Percentiles rank a stretch among this genome's conserved stretches.
Evolutionary conservation across 2,113 vertebrate species (phyloP).

Genomic region (Papio anubis): DNA sequence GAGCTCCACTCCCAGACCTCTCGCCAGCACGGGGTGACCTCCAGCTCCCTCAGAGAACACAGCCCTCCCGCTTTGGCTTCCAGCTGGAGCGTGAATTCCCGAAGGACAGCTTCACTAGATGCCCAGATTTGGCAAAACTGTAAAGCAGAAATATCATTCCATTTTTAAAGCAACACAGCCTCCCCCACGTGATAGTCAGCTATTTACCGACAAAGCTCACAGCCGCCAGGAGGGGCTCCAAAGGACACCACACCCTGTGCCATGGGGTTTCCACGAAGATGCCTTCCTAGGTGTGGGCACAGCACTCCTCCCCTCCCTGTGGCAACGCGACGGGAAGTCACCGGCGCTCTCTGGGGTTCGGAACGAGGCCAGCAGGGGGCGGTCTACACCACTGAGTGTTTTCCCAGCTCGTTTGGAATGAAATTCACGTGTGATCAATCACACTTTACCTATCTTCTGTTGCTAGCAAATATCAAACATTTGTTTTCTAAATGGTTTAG

Average conservation of each 20-base stretch:
- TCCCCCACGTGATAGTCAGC: background rate
- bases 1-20: background rate
- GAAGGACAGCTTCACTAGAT: background rate
- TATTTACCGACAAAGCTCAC: background rate
- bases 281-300: background rate
- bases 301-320: background rate
- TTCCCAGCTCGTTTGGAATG: background rate
- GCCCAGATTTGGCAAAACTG: background rate
- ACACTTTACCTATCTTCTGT: background rate
- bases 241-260: background rate
- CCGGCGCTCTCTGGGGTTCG: background rate
- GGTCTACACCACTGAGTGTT: background rate
- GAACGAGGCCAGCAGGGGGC: background rate
- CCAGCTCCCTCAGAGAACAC: background rate
- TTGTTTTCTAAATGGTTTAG: background rate
- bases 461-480: background rate
- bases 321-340: accelerated
- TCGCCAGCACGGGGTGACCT: background rate
- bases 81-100: background rate
- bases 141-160: background rate
- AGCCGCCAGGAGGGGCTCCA: background rate
- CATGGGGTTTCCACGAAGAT: background rate
- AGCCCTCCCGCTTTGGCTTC: background rate
- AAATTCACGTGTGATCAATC: background rate
- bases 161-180: background rate